Conservation (phyloP, 2,113 vertebrate genomes). For the Patagioenas fasciata region DNA sequence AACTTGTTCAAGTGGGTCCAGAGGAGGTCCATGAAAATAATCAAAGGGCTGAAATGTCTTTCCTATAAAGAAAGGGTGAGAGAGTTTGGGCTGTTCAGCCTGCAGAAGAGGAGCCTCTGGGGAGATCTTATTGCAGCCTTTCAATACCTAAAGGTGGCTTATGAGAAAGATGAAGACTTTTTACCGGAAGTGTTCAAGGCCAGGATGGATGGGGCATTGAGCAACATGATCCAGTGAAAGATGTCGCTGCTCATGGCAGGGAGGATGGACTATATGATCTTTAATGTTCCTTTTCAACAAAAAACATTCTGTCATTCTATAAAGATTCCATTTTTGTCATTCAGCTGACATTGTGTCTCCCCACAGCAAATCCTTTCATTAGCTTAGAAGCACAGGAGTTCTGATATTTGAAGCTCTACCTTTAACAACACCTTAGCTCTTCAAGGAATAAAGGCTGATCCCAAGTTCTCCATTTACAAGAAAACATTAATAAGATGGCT, state of each 20-base stretch:
- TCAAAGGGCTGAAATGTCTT: too few species aligned
- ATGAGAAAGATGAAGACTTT: too few species aligned
- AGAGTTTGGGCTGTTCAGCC: neutral
- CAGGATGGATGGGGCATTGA: neutral
- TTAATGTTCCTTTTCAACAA: neutral
- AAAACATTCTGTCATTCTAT: too few species aligned
- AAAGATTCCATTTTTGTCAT: too few species aligned
- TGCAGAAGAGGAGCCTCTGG: neutral
- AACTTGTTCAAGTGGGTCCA: too few species aligned
- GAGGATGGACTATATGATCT: neutral
- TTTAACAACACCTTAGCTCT: neutral
- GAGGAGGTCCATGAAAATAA: too few species aligned
- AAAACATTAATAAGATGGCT: neutral
- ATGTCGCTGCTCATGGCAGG: neutral
- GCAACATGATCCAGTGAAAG: neutral
- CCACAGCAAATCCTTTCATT: too few species aligned
- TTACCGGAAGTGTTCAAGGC: neutral
- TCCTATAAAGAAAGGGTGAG: too few species aligned
- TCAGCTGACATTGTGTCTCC: too few species aligned
- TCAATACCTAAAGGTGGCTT: neutral
- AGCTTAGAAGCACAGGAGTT: too few species aligned
- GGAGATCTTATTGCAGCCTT: neutral
- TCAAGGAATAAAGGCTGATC: neutral
- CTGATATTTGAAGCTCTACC: too few species aligned
- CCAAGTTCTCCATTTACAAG: neutral